These are phyloP conservation scores for Deilephila elpenor DNA, from an alignment of 2,888 invertebrate genomes.

Conservation along the genomic window DNA sequence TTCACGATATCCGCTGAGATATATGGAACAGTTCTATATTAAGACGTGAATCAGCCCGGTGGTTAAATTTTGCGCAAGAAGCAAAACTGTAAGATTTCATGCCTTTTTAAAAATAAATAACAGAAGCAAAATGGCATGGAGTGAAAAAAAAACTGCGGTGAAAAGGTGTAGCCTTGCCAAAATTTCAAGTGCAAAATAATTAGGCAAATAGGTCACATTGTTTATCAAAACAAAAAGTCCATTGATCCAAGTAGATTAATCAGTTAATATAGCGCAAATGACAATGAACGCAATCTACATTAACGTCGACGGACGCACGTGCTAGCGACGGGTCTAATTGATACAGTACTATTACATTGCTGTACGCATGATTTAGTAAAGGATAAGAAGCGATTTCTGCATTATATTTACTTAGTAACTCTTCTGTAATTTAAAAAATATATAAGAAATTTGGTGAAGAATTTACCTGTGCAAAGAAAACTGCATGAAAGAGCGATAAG, in stretches of 20 bases:
- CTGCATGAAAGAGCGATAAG: no score
- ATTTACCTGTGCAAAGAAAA: no score
- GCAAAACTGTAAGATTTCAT: background rate
- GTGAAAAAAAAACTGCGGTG: background rate
- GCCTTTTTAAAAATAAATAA: no score
- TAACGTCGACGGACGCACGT: background rate
- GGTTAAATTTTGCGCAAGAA: background rate
- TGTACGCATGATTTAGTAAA: no score
- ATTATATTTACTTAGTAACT: no score
- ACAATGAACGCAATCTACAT: background rate
- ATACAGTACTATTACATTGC: background rate
- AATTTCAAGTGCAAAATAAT: background rate
- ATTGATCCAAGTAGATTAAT: background rate
- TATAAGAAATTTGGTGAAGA: no score
- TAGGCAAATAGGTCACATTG: slow-evolving; percentile 10
- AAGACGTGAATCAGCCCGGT: background rate
- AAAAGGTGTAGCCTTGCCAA: background rate
- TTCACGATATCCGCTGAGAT: slow-evolving; percentile 9
- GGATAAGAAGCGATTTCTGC: no score
- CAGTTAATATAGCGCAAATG: background rate
- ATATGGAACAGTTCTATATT: background rate
- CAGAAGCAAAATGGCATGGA: background rate
- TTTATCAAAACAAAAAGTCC: background rate
- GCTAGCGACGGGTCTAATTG: background rate
- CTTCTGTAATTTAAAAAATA: no score